Conservation (phyloP, 2,113 vertebrate species). For the Geococcyx californianus region DNA sequence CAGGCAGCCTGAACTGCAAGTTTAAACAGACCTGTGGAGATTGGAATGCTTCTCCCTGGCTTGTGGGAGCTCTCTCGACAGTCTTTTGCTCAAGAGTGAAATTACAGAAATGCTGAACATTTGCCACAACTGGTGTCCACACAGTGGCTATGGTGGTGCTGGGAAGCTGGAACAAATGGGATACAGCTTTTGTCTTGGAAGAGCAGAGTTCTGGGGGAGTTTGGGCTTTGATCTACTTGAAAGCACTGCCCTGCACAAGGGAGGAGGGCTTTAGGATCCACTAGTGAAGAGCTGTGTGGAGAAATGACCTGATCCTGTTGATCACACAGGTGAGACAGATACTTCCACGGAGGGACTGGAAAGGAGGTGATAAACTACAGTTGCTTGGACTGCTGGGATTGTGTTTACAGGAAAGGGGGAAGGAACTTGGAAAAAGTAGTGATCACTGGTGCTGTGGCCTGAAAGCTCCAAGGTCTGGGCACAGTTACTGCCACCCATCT, state of each 20-base stretch:
- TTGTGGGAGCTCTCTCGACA: background rate
- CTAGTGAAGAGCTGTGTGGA: background rate
- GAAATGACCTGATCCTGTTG: background rate
- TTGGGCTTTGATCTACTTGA: background rate
- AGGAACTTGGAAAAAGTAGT: background rate
- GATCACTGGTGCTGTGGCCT: background rate
- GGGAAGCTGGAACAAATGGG: background rate
- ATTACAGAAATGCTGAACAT: background rate
- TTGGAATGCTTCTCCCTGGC: background rate
- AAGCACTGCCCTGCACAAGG: background rate
- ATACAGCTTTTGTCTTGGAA: background rate
- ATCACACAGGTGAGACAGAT: background rate
- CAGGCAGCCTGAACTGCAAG: background rate
- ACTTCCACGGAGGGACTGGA: background rate
- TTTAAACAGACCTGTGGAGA: background rate
- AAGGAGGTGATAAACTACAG: background rate
- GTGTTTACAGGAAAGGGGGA: background rate
- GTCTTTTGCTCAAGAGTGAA: background rate
- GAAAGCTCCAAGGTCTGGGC: background rate
- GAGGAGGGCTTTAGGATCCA: background rate
- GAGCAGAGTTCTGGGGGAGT: background rate
- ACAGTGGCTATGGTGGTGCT: background rate
- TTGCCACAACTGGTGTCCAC: background rate
- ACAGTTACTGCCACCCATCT: background rate
- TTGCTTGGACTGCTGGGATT: background rate